These are phyloP conservation scores for Argyrosomus regius DNA, from an alignment of 2,797 vertebrate genomes.

Conservation along the genomic window DNA sequence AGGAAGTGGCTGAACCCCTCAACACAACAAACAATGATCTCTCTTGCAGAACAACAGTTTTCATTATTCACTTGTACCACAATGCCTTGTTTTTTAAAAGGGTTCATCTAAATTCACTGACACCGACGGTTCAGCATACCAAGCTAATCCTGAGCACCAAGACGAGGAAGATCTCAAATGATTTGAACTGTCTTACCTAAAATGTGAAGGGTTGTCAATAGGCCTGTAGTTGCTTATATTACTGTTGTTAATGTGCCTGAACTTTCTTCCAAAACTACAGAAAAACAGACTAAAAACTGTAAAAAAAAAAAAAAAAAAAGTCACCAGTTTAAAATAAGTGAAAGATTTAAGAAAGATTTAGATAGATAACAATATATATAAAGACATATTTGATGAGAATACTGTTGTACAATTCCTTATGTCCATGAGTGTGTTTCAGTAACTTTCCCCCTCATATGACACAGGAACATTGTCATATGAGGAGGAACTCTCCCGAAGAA, in stretches of 20 bases:
- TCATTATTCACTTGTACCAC: conserved; percentile 67
- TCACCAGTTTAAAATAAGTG: background rate
- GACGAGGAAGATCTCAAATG: background rate
- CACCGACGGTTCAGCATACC: conserved; percentile 17
- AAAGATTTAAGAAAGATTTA: background rate
- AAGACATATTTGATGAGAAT: background rate
- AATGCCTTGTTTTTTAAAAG: conserved; percentile 59
- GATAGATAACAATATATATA: background rate
- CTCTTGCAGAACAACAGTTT: conserved; percentile 61
- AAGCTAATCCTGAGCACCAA: conserved; percentile 1
- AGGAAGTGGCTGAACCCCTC: conserved; percentile 67
- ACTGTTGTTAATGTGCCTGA: background rate
- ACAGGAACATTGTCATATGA: background rate
- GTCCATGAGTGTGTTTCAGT: background rate
- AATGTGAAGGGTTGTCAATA: background rate
- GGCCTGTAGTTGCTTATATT: background rate
- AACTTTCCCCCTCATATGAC: background rate
- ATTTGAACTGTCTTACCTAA: background rate
- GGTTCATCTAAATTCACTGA: conserved; percentile 72
- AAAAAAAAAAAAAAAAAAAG: background rate
- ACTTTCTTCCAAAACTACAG: background rate
- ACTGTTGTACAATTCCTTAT: background rate
- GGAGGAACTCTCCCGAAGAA: background rate
- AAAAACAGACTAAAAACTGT: background rate
- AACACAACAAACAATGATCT: conserved; percentile 72